A percentile compares a stretch with the other conserved stretches of the same genome.
These are phyloP conservation scores for Saccopteryx bilineata DNA, from an alignment of 2,113 vertebrate species.

Conservation along the genomic window DNA sequence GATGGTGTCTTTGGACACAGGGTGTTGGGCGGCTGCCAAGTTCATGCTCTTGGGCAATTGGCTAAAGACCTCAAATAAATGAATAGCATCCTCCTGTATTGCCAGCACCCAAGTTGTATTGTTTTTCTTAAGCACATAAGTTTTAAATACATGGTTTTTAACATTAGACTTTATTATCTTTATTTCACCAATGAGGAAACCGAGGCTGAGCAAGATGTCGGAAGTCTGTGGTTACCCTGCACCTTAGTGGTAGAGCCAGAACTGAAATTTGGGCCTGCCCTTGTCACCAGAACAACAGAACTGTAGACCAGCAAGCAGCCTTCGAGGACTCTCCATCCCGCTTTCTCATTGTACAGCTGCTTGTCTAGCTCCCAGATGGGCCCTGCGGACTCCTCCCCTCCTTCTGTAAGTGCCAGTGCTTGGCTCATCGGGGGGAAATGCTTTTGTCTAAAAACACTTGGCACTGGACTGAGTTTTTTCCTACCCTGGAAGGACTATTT, in stretches of 20 bases:
- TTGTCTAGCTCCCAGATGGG: not conserved
- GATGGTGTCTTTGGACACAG: not conserved
- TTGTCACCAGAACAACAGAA: not conserved
- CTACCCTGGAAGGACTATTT: conserved; percentile 65
- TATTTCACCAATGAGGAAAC: not conserved
- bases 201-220: not conserved
- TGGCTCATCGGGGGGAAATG: not conserved
- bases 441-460: conserved; percentile 64
- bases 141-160: not conserved
- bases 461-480: not conserved
- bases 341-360: not conserved
- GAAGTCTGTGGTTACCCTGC: not conserved
- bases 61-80: not conserved
- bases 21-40: not conserved
- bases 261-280: not conserved
- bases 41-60: accelerated
- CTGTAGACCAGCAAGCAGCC: accelerated
- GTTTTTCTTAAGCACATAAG: not conserved
- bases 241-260: not conserved
- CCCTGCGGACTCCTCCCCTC: not conserved
- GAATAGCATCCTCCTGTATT: not conserved
- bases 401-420: not conserved
- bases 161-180: too few species aligned
- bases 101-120: not conserved
- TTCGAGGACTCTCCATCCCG: not conserved